These are phyloP conservation scores for Proteles cristata DNA, from an alignment of 2,113 vertebrate species.

Conservation along the genomic window DNA sequence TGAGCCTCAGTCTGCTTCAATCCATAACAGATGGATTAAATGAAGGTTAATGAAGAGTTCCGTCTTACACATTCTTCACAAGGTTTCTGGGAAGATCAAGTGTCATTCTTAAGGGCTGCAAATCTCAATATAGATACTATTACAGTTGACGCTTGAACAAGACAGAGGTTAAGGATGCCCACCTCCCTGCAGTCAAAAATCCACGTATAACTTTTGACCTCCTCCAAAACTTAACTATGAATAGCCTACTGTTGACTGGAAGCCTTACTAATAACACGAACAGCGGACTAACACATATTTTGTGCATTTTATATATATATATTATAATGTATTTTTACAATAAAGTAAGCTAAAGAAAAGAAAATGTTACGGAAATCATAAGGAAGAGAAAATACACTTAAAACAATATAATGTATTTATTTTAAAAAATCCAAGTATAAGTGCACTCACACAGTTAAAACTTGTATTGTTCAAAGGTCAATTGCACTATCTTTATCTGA, in stretches of 20 bases:
- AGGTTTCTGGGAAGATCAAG: background rate
- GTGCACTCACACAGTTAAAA: background rate
- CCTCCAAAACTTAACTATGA: background rate
- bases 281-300: background rate
- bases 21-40: background rate
- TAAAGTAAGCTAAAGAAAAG: background rate
- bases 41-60: background rate
- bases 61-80: background rate
- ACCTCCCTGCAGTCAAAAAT: background rate
- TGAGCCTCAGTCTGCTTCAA: background rate
- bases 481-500: background rate
- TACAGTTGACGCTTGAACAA: background rate
- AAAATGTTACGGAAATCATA: background rate
- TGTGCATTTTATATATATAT: background rate
- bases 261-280: background rate
- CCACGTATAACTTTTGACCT: background rate
- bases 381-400: background rate
- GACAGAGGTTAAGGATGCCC: background rate
- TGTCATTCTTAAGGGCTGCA: background rate
- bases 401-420: background rate
- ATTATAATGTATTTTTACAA: background rate
- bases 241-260: background rate
- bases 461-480: background rate
- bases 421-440: background rate
- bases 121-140: background rate